A percentile compares a stretch with the other conserved stretches of the same genome.
Conservation (phyloP, 2,888 invertebrate species). For the Nomada fabriciana region DNA sequence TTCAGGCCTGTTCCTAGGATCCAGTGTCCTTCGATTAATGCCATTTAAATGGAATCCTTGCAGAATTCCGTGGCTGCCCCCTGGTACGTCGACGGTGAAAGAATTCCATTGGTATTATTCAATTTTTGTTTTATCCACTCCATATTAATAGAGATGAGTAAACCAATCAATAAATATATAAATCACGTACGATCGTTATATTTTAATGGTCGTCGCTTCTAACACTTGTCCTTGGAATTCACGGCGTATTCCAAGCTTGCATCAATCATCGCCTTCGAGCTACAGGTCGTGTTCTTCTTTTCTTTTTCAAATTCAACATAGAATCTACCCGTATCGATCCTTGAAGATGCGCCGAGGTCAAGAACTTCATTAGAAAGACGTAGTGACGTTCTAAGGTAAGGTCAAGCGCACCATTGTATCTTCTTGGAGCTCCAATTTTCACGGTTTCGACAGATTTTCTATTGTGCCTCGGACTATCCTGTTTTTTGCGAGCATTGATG, state of each 20-base stretch:
- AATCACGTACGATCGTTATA: not conserved
- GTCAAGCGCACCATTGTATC: slow-evolving; percentile 48
- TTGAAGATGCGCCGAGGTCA: slow-evolving; percentile 44
- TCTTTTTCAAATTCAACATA: slow-evolving; percentile 11
- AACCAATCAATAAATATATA: not conserved
- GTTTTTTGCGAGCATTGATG: not conserved
- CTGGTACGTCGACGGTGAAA: not conserved
- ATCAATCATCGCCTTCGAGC: not conserved
- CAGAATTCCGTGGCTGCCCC: slow-evolving; percentile 17
- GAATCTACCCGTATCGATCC: slow-evolving; percentile 36
- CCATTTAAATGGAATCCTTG: slow-evolving; percentile 33
- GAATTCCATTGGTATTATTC: not conserved
- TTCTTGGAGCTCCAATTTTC: slow-evolving; percentile 21
- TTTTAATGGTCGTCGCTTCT: not conserved
- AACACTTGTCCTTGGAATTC: not conserved
- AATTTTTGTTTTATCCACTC: not conserved
- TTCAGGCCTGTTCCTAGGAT: slow-evolving; percentile 36
- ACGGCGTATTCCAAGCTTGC: not conserved
- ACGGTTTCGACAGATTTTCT: slow-evolving; percentile 36
- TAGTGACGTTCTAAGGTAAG: slow-evolving; percentile 22
- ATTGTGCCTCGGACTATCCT: not conserved
- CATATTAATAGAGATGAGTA: not conserved
- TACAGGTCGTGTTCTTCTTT: not conserved
- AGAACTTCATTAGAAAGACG: slow-evolving; percentile 49
- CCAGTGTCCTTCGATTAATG: slow-evolving; percentile 44